Percentiles rank a stretch among this genome's conserved stretches.
These are phyloP conservation scores for Sturmia bella DNA, from an alignment of 2,888 invertebrate species.

Conservation along the genomic window DNA sequence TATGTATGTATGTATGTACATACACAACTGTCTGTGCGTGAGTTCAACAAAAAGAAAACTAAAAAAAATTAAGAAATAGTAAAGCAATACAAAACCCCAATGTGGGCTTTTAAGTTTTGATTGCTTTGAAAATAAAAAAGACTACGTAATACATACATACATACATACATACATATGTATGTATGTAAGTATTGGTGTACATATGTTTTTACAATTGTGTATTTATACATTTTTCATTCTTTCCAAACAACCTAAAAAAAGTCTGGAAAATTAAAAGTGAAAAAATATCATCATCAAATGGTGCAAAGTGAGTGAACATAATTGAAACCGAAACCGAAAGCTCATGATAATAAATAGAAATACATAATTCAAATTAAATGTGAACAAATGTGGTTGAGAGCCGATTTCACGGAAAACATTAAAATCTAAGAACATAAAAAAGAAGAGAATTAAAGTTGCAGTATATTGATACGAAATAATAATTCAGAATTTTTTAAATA, in stretches of 20 bases:
- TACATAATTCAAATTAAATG: constrained; percentile 53
- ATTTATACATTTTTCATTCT: constrained; percentile 34
- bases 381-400: constrained; percentile 7
- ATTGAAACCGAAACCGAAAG: constrained; percentile 70
- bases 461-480: constrained; percentile 33
- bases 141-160: constrained; percentile 2
- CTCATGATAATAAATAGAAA: constrained; percentile 61
- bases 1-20: constrained; percentile 38
- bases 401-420: constrained; percentile 21
- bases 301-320: constrained; percentile 61
- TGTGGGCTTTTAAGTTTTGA: constrained; percentile 14
- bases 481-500: constrained; percentile 11
- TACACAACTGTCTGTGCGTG: constrained; percentile 64
- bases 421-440: constrained; percentile 1
- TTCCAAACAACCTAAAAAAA: constrained; percentile 34
- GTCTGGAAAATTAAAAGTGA: constrained; percentile 34
- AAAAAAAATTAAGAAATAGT: constrained; percentile 3
- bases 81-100: constrained; percentile 38
- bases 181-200: not conserved
- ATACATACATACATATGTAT: constrained; percentile 24
- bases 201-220: constrained; percentile 7
- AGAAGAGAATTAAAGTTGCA: not conserved
- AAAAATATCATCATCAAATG: constrained; percentile 17
- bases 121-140: constrained; percentile 46
- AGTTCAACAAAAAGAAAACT: constrained; percentile 53